These are phyloP conservation scores for Coremacera marginata DNA, from an alignment of 2,888 invertebrate species.

Conservation along the genomic window DNA sequence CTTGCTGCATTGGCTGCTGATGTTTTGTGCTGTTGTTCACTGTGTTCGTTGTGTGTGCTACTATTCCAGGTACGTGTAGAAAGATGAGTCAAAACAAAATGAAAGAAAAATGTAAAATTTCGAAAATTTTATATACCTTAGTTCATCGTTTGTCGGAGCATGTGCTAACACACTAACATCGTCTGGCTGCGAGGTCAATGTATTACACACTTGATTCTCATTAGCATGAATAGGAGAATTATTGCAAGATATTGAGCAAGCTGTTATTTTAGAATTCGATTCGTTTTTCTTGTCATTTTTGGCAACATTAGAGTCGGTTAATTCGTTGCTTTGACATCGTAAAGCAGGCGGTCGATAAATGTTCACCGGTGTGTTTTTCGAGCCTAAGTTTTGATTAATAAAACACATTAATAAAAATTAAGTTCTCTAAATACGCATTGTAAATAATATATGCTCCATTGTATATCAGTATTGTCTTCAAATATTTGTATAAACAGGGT, in stretches of 20 bases:
- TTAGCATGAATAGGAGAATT: conserved; percentile 53
- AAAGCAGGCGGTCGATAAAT: conserved; percentile 73
- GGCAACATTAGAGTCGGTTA: not conserved
- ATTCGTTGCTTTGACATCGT: conserved; percentile 57
- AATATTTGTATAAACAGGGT: not conserved
- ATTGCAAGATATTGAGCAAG: conserved; percentile 52
- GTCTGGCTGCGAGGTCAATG: conserved; percentile 41
- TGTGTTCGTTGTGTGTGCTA: conserved; percentile 56
- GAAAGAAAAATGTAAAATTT: conserved; percentile 52
- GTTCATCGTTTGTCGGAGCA: not conserved
- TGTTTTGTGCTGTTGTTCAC: conserved; percentile 40
- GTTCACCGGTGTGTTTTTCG: conserved; percentile 67
- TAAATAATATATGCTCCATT: not conserved
- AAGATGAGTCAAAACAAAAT: conserved; percentile 54
- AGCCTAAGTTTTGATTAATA: conserved; percentile 49
- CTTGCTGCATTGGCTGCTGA: conserved; percentile 49
- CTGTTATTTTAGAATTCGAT: conserved; percentile 35
- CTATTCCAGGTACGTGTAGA: conserved; percentile 1
- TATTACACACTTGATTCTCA: conserved; percentile 47
- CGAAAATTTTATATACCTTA: conserved; percentile 49
- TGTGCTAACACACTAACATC: not conserved
- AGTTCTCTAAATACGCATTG: not conserved
- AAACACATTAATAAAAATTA: not conserved
- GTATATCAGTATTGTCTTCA: not conserved
- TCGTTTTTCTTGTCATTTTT: not conserved